Percentiles rank a stretch among this genome's conserved stretches.
Evolutionary conservation across 1,140 invertebrate genomes (phyloP).

Genomic region (Drosophila saltans): DNA sequence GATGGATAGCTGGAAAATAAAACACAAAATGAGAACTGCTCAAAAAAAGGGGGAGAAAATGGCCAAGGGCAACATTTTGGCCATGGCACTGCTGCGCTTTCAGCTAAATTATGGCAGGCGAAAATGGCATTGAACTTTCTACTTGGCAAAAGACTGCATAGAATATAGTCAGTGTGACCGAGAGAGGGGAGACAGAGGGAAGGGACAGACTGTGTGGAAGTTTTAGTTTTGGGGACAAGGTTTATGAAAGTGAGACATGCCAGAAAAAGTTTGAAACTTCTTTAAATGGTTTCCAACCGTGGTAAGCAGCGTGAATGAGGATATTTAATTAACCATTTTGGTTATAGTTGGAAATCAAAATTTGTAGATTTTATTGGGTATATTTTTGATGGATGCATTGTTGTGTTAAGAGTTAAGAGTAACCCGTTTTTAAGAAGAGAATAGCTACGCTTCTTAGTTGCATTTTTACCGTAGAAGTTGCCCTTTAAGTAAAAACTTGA

Average conservation of each 20-base stretch:
- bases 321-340: too few species aligned
- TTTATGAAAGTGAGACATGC: conserved; percentile 9
- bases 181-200: background rate
- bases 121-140: conserved; percentile 57
- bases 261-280: background rate
- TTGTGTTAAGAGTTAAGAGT: too few species aligned
- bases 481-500: too few species aligned
- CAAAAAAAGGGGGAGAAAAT: background rate
- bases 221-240: conserved; percentile 14
- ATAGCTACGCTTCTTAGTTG: too few species aligned
- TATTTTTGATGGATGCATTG: too few species aligned
- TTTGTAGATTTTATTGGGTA: too few species aligned
- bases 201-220: background rate
- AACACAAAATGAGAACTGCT: background rate
- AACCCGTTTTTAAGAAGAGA: too few species aligned
- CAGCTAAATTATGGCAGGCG: conserved; percentile 48
- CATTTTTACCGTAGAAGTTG: too few species aligned
- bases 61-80: conserved; percentile 50
- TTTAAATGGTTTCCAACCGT: too few species aligned
- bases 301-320: too few species aligned
- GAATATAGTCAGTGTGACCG: background rate
- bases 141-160: conserved; percentile 26
- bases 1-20: conserved; percentile 14
- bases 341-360: too few species aligned
- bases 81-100: conserved; percentile 46